Evolutionary conservation across 2,888 invertebrate species (phyloP).

Genomic region (Andrena hattorfiana): DNA sequence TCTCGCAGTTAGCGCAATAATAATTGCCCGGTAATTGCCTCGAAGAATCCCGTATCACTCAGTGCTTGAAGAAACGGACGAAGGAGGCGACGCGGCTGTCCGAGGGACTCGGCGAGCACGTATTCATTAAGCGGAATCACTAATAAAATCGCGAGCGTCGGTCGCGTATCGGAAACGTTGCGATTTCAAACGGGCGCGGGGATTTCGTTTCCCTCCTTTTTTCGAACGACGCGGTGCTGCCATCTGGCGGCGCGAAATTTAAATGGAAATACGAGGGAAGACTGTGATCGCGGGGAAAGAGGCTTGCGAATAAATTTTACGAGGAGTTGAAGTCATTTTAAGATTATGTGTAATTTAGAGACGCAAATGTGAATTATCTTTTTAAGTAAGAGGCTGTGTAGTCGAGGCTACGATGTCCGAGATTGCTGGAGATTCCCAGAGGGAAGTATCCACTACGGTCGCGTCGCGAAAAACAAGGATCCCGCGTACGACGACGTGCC

Average conservation of each 20-base stretch:
- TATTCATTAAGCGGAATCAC: conserved; percentile 13
- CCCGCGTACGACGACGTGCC: not conserved
- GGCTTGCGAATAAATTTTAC: too few species aligned
- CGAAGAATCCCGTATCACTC: conserved; percentile 65
- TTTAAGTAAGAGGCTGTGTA: too few species aligned
- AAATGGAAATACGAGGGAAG: not conserved
- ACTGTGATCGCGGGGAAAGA: too few species aligned
- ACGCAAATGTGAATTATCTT: too few species aligned
- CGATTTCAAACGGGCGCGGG: not conserved
- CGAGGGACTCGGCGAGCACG: not conserved
- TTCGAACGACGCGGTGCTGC: not conserved
- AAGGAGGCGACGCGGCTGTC: not conserved
- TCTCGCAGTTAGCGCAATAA: conserved; percentile 68
- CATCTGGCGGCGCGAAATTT: not conserved
- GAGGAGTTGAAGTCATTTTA: too few species aligned
- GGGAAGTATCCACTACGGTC: not conserved
- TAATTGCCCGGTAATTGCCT: conserved; percentile 70
- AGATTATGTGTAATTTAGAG: too few species aligned
- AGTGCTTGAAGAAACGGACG: conserved; percentile 20
- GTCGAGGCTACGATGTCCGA: not conserved
- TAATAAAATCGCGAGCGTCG: conserved; percentile 1
- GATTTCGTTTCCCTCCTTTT: not conserved
- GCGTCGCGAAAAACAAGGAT: conserved; percentile 7
- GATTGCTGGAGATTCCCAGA: not conserved
- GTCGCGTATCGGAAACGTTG: not conserved